Evolutionary conservation across 2,797 vertebrate species (phyloP).

Genomic region (Melanotaenia pygmaea): DNA sequence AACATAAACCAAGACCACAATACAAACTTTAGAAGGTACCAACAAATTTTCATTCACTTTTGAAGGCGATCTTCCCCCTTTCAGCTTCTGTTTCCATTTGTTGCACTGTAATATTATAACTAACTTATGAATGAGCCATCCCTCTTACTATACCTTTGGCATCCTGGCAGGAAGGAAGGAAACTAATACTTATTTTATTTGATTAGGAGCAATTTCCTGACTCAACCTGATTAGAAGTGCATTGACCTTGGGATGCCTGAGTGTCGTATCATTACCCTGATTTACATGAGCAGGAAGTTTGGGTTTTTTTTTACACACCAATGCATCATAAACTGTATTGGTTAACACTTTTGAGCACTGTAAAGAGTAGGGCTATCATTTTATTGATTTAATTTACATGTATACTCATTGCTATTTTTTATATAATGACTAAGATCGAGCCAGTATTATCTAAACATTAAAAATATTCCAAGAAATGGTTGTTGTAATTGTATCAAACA

Average conservation of each 20-base stretch:
- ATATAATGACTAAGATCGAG: neutral
- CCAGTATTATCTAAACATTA: neutral
- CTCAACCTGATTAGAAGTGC: slow-evolving; percentile 69
- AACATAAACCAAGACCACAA: neutral
- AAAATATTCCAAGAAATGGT: neutral
- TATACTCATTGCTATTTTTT: neutral
- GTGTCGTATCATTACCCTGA: slow-evolving; percentile 61
- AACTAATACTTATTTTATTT: slow-evolving; percentile 72
- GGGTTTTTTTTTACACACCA: neutral
- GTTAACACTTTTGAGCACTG: neutral
- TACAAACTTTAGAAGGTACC: neutral
- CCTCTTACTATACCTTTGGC: slow-evolving; percentile 55
- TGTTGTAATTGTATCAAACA: neutral
- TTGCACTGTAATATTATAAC: slow-evolving; percentile 30
- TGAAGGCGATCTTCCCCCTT: neutral
- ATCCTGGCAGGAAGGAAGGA: slow-evolving; percentile 63
- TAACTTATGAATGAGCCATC: slow-evolving; percentile 56
- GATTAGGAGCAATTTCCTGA: slow-evolving; percentile 82
- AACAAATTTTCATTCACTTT: slow-evolving; percentile 12
- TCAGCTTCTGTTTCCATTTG: slow-evolving; percentile 30
- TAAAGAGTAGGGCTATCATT: neutral
- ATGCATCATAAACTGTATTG: slow-evolving; percentile 1
- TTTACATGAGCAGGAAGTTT: slow-evolving; percentile 58
- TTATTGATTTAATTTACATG: neutral
- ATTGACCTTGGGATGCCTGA: slow-evolving; percentile 64